phyloP scores from a whole-genome alignment of 2,888 invertebrate species.

The Xylota sylvarum region DNA sequence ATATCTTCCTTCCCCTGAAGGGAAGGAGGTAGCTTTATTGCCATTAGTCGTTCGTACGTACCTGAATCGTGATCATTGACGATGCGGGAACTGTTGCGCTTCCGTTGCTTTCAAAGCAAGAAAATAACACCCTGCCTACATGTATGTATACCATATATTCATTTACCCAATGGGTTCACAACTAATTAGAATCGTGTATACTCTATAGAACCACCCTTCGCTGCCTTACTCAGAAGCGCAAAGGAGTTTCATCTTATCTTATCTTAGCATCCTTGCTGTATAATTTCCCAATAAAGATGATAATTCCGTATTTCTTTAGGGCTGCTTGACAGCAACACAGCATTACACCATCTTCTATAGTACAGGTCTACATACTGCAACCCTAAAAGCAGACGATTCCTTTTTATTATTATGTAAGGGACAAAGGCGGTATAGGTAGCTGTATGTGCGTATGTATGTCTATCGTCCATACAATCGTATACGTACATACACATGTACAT shows the following conservation, averaged over 20 bases:
- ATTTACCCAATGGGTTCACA: constrained; percentile 71
- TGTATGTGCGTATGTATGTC: constrained; percentile 6
- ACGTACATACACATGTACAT: background rate
- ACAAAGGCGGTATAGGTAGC: constrained; percentile 57
- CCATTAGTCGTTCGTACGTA: constrained; percentile 52
- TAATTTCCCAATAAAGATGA: constrained; percentile 74
- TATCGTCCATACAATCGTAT: background rate
- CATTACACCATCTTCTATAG: constrained; percentile 55
- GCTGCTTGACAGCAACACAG: constrained; percentile 60
- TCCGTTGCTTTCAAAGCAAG: constrained; percentile 31
- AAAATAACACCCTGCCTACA: constrained; percentile 31
- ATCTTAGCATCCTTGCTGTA: constrained; percentile 67
- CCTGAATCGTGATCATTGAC: constrained; percentile 65
- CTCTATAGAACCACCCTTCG: constrained; percentile 19
- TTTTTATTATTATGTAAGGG: constrained; percentile 61
- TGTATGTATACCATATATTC: constrained; percentile 59
- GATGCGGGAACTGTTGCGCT: constrained; percentile 72
- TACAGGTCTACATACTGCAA: constrained; percentile 50
- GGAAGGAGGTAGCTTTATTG: constrained; percentile 56
- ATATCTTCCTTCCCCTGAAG: constrained; percentile 58
- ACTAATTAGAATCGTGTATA: constrained; percentile 70
- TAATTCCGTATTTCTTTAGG: constrained; percentile 69
- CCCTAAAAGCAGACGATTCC: constrained; percentile 60
- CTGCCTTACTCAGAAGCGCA: constrained; percentile 38
- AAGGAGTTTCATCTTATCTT: constrained; percentile 66